phyloP scores from a whole-genome alignment of 2,888 invertebrate genomes.

The Keiferia lycopersicella region DNA sequence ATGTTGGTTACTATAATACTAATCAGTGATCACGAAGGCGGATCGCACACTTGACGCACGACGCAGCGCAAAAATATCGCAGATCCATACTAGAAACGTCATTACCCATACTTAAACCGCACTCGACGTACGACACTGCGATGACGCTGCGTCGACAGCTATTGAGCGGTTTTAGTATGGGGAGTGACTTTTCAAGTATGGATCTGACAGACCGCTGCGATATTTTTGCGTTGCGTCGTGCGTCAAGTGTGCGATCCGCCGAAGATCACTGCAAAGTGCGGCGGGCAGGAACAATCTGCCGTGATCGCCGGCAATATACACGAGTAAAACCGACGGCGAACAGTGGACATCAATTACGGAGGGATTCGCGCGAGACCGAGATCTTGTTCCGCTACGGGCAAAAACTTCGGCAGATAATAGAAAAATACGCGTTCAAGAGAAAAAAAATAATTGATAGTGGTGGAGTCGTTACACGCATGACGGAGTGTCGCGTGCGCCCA shows the following conservation, averaged over 20 bases:
- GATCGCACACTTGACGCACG: no score
- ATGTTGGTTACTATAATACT: slow-evolving; percentile 21
- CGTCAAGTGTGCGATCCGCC: no score
- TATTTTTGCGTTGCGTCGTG: no score
- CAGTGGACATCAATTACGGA: slow-evolving; percentile 32
- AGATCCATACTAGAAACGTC: no score
- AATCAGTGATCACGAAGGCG: slow-evolving; percentile 1
- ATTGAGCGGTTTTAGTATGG: no score
- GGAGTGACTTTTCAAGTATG: no score
- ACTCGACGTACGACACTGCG: no score
- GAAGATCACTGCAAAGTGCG: no score
- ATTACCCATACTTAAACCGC: no score
- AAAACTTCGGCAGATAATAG: slow-evolving; percentile 35
- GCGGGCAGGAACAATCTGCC: slow-evolving; percentile 10
- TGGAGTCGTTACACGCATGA: slow-evolving; percentile 40
- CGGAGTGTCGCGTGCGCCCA: slow-evolving; percentile 31
- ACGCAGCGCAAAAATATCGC: no score
- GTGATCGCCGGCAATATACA: slow-evolving; percentile 19
- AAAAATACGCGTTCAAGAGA: slow-evolving; percentile 34
- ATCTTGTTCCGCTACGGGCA: slow-evolving; percentile 35
- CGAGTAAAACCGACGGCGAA: slow-evolving; percentile 25
- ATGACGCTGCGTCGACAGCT: no score
- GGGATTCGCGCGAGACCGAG: slow-evolving; percentile 32
- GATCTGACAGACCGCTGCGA: no score
- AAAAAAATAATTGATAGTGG: slow-evolving; percentile 39